Percentiles rank a stretch among this genome's conserved stretches.
These are phyloP conservation scores for Hydraecia micacea DNA, from an alignment of 2,888 invertebrate genomes.

Conservation along the genomic window DNA sequence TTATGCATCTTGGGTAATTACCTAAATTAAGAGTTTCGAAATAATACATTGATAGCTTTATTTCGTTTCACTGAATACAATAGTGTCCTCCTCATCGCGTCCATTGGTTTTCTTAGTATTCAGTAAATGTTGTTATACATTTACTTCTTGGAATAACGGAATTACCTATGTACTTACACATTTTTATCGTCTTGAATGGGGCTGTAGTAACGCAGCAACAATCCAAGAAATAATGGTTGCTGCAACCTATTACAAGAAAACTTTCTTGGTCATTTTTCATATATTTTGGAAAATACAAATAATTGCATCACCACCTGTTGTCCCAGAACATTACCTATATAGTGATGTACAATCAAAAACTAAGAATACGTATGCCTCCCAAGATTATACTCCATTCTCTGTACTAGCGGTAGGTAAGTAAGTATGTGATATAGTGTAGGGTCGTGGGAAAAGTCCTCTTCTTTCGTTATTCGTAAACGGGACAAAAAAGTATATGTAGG, in stretches of 20 bases:
- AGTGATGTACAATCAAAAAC: background rate
- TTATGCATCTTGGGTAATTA: background rate
- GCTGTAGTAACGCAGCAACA: slow-evolving; percentile 90
- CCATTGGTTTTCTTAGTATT: background rate
- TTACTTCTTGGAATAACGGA: background rate
- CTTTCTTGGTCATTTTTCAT: background rate
- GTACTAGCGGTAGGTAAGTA: background rate
- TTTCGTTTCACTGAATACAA: background rate
- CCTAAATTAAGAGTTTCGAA: background rate
- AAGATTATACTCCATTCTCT: background rate
- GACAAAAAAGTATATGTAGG: background rate
- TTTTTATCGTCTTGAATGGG: slow-evolving; percentile 77
- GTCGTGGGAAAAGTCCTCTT: background rate
- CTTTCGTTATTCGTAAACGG: background rate
- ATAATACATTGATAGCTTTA: slow-evolving; percentile 4
- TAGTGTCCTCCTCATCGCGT: background rate
- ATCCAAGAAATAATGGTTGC: slow-evolving; percentile 92
- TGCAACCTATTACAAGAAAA: slow-evolving; percentile 86
- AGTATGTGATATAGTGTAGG: background rate
- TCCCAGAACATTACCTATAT: background rate
- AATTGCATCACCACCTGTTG: background rate
- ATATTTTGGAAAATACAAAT: background rate
- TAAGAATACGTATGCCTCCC: background rate
- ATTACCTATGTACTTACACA: slow-evolving; percentile 77
- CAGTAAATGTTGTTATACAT: background rate